Evolutionary conservation across 1,140 invertebrate species (phyloP), one percentile per base, ranked within the genome.

Genomic region (Drosophila tani): DNA sequence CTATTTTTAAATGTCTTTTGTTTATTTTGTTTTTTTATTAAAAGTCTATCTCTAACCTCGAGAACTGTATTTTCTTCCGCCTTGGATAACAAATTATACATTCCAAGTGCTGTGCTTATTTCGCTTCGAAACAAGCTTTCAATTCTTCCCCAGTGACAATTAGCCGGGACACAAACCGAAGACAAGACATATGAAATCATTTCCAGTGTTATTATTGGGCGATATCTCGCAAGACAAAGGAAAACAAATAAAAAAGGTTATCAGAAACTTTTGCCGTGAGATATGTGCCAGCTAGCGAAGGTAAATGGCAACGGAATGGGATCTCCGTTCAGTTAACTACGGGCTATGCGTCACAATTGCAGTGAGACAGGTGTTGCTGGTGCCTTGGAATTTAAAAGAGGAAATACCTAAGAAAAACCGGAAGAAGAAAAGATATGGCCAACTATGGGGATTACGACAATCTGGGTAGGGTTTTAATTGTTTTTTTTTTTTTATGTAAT

Each of bases 401-500:
- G 46, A 75, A 46, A 46, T 51, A 79, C n/a, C 14, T 38, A 4
- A 57, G 65, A 50, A 2, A 12, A 5, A 17, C n/a, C 68, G 55
- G 40, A 74, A 60, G 21, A 32, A 60, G 1, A 43, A 41, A 47
- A 56, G 62, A 38, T 24, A 92, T 91, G 87, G 82, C 85, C 57
- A 91, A 81, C 65, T 80, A 82, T 51, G 91, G 91, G 38, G 91
- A 92, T 74, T 92, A 92, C 69, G 91, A 92, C 50, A 92, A 92
- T 78, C 35, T 92, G 43, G 88, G 91, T 92, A 79, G 57, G n/a
- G 7, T 43, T 27, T 32, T 24, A 12, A 27, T 41, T 11, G 32
- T 12, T 35, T 35, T 32, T 32, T 32, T 32, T 32, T 29, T 32
- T 32, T 32, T 9, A 35, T 35, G 0, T 11, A 11, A 35, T 35